Base-by-base conservation (phyloP, 2,888 invertebrate species). In the Acrobasis repandana region DNA sequence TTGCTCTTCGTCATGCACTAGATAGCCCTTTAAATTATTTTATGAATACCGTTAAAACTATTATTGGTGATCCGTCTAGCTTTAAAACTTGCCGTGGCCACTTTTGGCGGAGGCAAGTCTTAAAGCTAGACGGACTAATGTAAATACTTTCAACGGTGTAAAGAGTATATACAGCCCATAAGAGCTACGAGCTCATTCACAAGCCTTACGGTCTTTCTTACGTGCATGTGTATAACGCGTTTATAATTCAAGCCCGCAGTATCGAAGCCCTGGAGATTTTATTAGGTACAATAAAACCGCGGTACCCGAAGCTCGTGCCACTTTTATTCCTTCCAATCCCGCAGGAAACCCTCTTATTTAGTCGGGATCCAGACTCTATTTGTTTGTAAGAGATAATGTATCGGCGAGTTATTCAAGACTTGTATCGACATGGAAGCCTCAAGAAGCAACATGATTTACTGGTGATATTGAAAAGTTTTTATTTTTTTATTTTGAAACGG, bases 201-300 rank as follows among this genome's bases (percentile, higher is more conserved):
- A 6, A 36, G 36, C 9, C 36, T 14, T n/a, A n/a, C 43, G 6
- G n/a, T 6, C 38, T 38, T 38, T 38, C 28, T 28, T 28, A 6
- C 28, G 6, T 28, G 4, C 28, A 28, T 28, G 28, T 28, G 28
- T 66, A 69, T 67, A 72, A 69, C 71, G 62, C 71, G 68, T 80
- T 77, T 75, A 78, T 78, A 79, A 77, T 80, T 79, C 79, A 77
- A 73, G 71, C 71, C 69, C 63, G 65, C 70, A 67, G 70, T 75
- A 74, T 77, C 67, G 73, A 74, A 76, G 69, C 75, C 72, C 72
- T 64, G 70, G 71, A 74, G 75, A 75, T 81, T 82, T 82, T 82
- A 83, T 79, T 80, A 77, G 75, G 71, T 70, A 75, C 76, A 79
- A 79, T 82, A 82, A 82, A 81, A 78, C 72, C 69, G 63, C 65